Conservation (phyloP, 2,113 vertebrate species). For the Lasiurus borealis region DNA sequence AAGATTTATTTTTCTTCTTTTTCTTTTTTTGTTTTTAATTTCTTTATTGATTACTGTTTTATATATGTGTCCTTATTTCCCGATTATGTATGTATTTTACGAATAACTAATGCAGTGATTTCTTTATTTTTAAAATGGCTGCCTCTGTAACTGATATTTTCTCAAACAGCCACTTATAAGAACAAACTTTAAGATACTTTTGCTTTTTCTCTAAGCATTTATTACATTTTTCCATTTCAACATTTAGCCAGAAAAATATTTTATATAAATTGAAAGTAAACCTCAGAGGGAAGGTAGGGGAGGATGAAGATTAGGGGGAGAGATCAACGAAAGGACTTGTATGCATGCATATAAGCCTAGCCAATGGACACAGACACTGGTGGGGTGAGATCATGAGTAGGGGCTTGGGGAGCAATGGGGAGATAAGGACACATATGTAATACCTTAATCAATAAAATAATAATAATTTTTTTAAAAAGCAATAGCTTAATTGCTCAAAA, state of each 20-base stretch:
- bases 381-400: too few relatives aligned
- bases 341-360: too few relatives aligned
- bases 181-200: slow-evolving; percentile 45
- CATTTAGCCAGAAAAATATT: slow-evolving; percentile 76
- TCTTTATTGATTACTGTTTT: too few relatives aligned
- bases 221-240: slow-evolving; percentile 84
- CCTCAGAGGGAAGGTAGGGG: too few relatives aligned
- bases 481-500: slow-evolving; percentile 81
- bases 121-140: slow-evolving; percentile 45
- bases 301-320: too few relatives aligned
- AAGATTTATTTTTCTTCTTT: background rate
- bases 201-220: slow-evolving; percentile 74
- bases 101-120: slow-evolving; percentile 24
- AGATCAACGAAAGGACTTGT: too few relatives aligned
- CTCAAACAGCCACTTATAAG: slow-evolving; percentile 38
- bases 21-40: background rate
- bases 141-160: slow-evolving; percentile 27
- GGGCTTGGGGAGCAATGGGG: too few relatives aligned
- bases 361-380: too few relatives aligned
- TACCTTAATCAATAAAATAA: too few relatives aligned
- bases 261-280: slow-evolving; percentile 65
- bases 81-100: background rate
- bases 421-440: too few relatives aligned
- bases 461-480: background rate
- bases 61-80: background rate